A percentile compares a stretch with the other conserved stretches of the same genome.
phyloP scores from a whole-genome alignment of 2,888 invertebrate genomes.

The Xestobium rufovillosum region DNA sequence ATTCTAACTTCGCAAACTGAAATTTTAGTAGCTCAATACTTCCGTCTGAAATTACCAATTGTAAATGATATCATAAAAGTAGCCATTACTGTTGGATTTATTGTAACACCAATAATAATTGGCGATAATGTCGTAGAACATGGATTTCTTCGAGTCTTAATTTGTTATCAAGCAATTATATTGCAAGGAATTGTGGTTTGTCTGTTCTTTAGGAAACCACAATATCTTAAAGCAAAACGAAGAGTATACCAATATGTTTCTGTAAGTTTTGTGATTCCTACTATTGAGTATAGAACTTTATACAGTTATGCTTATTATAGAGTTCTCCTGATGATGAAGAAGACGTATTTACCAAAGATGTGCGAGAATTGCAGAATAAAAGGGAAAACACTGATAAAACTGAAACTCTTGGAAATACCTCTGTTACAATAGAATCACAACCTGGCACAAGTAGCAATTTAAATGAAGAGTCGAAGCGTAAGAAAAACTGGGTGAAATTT shows the following conservation, averaged over 20 bases:
- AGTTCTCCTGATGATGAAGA: constrained; percentile 43
- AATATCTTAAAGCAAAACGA: constrained; percentile 41
- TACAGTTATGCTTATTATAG: no score
- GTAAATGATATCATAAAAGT: constrained; percentile 48
- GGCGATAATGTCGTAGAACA: constrained; percentile 46
- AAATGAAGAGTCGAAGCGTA: not conserved
- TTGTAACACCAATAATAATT: constrained; percentile 46
- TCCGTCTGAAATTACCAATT: constrained; percentile 48
- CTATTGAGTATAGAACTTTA: no score
- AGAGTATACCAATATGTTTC: constrained; percentile 32
- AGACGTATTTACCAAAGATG: constrained; percentile 47
- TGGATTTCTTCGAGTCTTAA: constrained; percentile 42
- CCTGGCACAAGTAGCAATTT: constrained; percentile 13
- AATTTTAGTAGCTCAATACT: constrained; percentile 52
- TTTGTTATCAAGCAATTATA: constrained; percentile 52
- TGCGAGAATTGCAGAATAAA: constrained; percentile 34
- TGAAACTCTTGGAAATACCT: constrained; percentile 4
- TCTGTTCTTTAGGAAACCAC: constrained; percentile 49
- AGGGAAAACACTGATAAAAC: constrained; percentile 23
- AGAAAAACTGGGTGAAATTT: constrained; percentile 30
- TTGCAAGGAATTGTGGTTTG: constrained; percentile 51
- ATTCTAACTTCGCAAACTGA: constrained; percentile 52
- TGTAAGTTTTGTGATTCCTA: constrained; percentile 27
- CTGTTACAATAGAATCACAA: constrained; percentile 4
- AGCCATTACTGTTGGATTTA: constrained; percentile 49